These are phyloP conservation scores for Jaculus jaculus DNA, from an alignment of 2,113 vertebrate genomes.

Conservation along the genomic window DNA sequence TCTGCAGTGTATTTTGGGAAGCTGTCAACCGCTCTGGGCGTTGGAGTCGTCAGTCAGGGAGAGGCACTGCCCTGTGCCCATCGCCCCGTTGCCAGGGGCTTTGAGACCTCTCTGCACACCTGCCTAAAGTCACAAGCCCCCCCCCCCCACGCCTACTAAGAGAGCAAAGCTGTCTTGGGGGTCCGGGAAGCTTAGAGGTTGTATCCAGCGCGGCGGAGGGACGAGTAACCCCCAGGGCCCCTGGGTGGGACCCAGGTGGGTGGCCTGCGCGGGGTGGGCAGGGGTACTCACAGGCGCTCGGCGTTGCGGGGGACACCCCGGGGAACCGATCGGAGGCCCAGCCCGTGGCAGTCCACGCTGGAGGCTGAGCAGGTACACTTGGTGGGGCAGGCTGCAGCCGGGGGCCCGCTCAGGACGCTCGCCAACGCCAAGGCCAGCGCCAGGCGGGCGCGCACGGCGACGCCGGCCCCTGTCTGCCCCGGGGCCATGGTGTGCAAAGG, in stretches of 20 bases:
- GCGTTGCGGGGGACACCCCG: slow-evolving; percentile 95
- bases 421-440: slow-evolving; percentile 84
- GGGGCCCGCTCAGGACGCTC: slow-evolving; percentile 84
- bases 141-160: neutral
- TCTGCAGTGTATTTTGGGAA: neutral
- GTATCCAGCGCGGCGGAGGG: neutral
- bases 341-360: slow-evolving; percentile 97
- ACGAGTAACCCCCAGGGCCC: slow-evolving; percentile 7
- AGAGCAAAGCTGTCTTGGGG: neutral
- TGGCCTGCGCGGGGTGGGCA: slow-evolving; percentile 50
- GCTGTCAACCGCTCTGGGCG: slow-evolving; percentile 52
- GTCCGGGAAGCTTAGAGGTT: neutral
- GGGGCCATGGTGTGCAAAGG: slow-evolving; percentile 83
- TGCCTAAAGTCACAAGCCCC: neutral
- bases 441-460: slow-evolving; percentile 76
- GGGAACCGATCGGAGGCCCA: slow-evolving; percentile 92
- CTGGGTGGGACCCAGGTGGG: slow-evolving; percentile 58
- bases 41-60: neutral
- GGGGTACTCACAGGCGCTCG: slow-evolving; percentile 94
- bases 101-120: neutral
- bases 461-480: slow-evolving; percentile 77
- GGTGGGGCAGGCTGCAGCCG: slow-evolving; percentile 92
- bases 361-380: slow-evolving; percentile 98
- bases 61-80: neutral
- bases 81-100: neutral